These are phyloP conservation scores for Strigamia maritima DNA, from an alignment of 2,888 invertebrate species.

Conservation along the genomic window DNA sequence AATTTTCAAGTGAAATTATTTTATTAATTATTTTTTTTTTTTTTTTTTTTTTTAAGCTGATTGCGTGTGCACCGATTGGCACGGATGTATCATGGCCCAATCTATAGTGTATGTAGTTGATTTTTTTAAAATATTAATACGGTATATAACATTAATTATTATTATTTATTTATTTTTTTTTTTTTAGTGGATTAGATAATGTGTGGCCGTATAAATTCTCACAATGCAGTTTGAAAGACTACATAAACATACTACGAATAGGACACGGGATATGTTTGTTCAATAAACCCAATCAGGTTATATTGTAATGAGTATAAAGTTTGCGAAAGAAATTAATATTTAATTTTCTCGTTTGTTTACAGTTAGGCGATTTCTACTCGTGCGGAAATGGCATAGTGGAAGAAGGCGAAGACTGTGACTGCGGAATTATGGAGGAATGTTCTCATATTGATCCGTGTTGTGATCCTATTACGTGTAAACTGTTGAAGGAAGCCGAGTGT, in stretches of 20 bases:
- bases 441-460: constrained; percentile 87
- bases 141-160: too few species aligned
- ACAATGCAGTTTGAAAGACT: constrained; percentile 87
- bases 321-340: neutral
- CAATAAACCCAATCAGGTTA: constrained; percentile 88
- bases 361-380: constrained; percentile 57
- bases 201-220: constrained; percentile 97
- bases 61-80: constrained; percentile 90
- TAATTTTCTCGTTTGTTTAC: constrained; percentile 20
- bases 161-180: too few species aligned
- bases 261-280: constrained; percentile 88
- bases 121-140: neutral
- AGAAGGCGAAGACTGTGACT: constrained; percentile 96
- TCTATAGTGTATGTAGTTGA: constrained; percentile 64
- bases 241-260: constrained; percentile 78
- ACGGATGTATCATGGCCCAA: constrained; percentile 93
- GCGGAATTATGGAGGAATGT: constrained; percentile 88
- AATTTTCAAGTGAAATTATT: neutral
- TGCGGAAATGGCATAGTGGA: constrained; percentile 95
- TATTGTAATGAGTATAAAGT: neutral
- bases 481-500: constrained; percentile 90
- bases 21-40: constrained; percentile 22
- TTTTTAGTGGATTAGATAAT: constrained; percentile 68
- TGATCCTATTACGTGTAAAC: constrained; percentile 93
- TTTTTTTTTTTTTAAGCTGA: constrained; percentile 56